Conservation (phyloP, 2,888 invertebrate genomes). For the Spialia ferax region DNA sequence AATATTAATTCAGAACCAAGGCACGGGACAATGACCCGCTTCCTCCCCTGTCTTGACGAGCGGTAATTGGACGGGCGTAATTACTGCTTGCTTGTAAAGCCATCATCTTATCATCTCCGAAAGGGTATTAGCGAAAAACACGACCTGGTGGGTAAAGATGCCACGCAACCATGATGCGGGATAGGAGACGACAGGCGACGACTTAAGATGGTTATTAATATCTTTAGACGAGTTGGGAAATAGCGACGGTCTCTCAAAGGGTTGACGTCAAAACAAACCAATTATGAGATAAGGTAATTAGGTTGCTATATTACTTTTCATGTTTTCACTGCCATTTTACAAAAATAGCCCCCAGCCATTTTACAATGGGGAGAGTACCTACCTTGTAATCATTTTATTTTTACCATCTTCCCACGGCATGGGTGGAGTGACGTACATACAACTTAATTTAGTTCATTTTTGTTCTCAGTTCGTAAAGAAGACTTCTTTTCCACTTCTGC, state of each 20-base stretch:
- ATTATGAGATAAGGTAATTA: slow-evolving; percentile 83
- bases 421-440: slow-evolving; percentile 2
- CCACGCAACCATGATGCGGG: slow-evolving; percentile 61
- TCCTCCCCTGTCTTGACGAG: slow-evolving; percentile 57
- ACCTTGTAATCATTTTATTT: slow-evolving; percentile 24
- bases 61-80: slow-evolving; percentile 81
- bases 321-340: slow-evolving; percentile 45
- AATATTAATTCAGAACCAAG: slow-evolving; percentile 48
- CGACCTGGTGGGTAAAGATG: slow-evolving; percentile 57
- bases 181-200: slow-evolving; percentile 69
- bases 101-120: slow-evolving; percentile 83
- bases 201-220: slow-evolving; percentile 83
- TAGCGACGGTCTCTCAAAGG: slow-evolving; percentile 79
- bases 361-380: slow-evolving; percentile 14
- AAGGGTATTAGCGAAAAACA: slow-evolving; percentile 83
- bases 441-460: slow-evolving; percentile 19
- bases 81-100: slow-evolving; percentile 84
- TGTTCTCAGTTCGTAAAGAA: slow-evolving; percentile 6
- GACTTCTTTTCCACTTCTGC: background rate
- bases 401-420: slow-evolving; percentile 19
- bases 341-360: slow-evolving; percentile 38
- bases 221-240: slow-evolving; percentile 78
- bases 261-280: slow-evolving; percentile 84
- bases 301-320: slow-evolving; percentile 73
- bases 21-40: slow-evolving; percentile 59